Percentiles rank a stretch among this genome's conserved stretches.
Conservation (phyloP, 2,113 vertebrate genomes). For the Hippocampus barbouri region DNA sequence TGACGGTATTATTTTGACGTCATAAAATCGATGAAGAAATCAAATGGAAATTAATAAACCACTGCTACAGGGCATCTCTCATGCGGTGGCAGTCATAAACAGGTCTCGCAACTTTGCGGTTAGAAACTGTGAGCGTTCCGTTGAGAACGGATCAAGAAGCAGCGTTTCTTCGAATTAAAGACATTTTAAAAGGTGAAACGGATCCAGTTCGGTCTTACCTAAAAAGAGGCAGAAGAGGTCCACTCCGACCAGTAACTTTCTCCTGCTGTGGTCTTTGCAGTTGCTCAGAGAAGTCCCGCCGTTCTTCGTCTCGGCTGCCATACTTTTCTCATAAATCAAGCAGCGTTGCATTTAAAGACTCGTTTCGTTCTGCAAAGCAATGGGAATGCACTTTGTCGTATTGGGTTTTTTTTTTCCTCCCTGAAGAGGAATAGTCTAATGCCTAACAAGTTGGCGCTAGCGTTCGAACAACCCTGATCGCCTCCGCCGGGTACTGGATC, state of each 20-base stretch:
- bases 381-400: not conserved
- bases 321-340: slow-evolving; percentile 92
- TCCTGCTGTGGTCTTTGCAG: slow-evolving; percentile 79
- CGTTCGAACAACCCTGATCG: not conserved
- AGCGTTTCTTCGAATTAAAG: too few species aligned
- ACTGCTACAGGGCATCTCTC: too few species aligned
- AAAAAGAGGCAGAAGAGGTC: slow-evolving; percentile 89
- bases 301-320: slow-evolving; percentile 85
- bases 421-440: slow-evolving; percentile 10
- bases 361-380: slow-evolving; percentile 4
- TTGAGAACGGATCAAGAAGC: too few species aligned
- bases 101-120: too few species aligned
- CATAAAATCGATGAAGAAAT: too few species aligned
- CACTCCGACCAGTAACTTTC: slow-evolving; percentile 82
- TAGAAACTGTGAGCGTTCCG: too few species aligned
- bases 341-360: slow-evolving; percentile 83
- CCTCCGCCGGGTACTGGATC: slow-evolving; percentile 12
- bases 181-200: not conserved
- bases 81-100: too few species aligned
- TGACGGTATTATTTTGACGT: too few species aligned
- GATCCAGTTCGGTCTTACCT: slow-evolving; percentile 72
- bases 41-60: too few species aligned
- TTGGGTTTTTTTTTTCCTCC: not conserved
- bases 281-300: slow-evolving; percentile 81
- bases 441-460: not conserved